Percentiles rank a stretch among this genome's conserved stretches.
Evolutionary conservation across 2,113 vertebrate genomes (phyloP).

Genomic region (Caranx ignobilis): DNA sequence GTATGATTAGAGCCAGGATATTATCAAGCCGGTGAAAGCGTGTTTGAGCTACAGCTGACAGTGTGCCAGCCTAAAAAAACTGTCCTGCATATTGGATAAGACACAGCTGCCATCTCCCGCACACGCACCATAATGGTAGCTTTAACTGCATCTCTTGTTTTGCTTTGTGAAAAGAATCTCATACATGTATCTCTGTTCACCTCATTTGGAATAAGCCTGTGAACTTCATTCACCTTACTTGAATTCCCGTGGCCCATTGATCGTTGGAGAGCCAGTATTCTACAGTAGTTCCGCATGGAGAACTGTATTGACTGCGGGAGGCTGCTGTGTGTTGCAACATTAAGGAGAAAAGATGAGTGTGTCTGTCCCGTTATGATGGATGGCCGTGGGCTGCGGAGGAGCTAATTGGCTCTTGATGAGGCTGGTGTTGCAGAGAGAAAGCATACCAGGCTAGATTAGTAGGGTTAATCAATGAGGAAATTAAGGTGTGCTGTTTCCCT

Average conservation of each 20-base stretch:
- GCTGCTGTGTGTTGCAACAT: constrained; percentile 68
- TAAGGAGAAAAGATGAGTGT: constrained; percentile 79
- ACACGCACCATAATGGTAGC: neutral
- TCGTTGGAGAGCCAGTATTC: constrained; percentile 43
- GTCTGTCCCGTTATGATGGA: constrained; percentile 81
- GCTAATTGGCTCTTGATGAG: constrained; percentile 84
- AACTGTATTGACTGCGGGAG: constrained; percentile 71
- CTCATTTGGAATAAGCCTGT: constrained; percentile 22
- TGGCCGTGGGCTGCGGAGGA: constrained; percentile 71
- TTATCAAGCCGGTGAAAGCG: neutral
- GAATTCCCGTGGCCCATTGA: constrained; percentile 56
- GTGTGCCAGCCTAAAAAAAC: neutral
- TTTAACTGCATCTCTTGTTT: neutral
- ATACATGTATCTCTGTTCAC: constrained; percentile 14
- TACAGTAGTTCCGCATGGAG: constrained; percentile 65
- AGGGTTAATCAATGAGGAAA: constrained; percentile 81
- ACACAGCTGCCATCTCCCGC: neutral
- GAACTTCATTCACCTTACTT: constrained; percentile 34
- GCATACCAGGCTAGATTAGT: constrained; percentile 75
- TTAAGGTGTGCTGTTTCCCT: constrained; percentile 71
- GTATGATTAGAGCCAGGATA: neutral
- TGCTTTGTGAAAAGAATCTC: neutral
- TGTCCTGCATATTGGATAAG: neutral
- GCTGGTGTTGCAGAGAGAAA: constrained; percentile 78
- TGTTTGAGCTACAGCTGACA: neutral